Conservation (phyloP, 2,888 invertebrate species). For the Epistrophe grossulariae region DNA sequence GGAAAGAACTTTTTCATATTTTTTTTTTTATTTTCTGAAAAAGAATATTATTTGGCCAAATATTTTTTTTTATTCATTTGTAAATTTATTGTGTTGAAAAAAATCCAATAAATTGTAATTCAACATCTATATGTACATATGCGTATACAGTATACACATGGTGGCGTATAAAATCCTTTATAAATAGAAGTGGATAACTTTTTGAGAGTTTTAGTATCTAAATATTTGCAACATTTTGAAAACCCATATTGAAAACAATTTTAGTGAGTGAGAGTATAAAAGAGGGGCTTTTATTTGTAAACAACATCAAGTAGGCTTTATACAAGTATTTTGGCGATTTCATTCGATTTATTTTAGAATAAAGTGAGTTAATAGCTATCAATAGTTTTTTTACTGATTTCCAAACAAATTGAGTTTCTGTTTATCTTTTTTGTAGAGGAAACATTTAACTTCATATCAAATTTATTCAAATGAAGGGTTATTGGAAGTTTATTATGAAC, state of each 20-base stretch:
- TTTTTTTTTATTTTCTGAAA: neutral
- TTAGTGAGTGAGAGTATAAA: neutral
- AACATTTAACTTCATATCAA: neutral
- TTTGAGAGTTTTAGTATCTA: neutral
- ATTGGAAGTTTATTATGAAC: too few relatives aligned
- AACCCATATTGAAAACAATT: neutral
- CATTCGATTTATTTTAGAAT: constrained; percentile 9
- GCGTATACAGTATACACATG: too few relatives aligned
- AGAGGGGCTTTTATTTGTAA: neutral
- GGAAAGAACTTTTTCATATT: constrained; percentile 16
- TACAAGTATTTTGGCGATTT: neutral
- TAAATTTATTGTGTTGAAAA: neutral
- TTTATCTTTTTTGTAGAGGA: neutral
- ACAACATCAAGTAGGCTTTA: neutral
- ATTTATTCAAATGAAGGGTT: neutral
- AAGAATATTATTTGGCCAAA: constrained; percentile 34
- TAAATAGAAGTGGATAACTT: constrained; percentile 7
- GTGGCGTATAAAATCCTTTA: neutral
- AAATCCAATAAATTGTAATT: constrained; percentile 36
- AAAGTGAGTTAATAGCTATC: neutral
- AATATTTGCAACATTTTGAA: neutral
- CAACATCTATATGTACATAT: neutral
- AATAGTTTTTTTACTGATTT: neutral
- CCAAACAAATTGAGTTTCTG: neutral
- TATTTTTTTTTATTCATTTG: constrained; percentile 15